phyloP scores from a whole-genome alignment of 2,113 vertebrate genomes.

The Turnix velox region DNA sequence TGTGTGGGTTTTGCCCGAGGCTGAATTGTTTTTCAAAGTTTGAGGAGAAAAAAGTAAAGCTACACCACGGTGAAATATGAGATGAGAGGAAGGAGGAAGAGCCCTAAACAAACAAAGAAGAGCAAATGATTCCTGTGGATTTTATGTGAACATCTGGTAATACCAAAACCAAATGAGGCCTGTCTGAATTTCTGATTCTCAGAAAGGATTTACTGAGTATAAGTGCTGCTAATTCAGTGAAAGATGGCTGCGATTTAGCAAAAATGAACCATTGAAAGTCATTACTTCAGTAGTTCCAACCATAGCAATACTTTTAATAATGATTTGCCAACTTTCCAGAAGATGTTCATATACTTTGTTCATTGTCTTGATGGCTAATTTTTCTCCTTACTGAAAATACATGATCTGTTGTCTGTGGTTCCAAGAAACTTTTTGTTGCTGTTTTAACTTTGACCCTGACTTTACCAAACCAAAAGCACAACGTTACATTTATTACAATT shows the following conservation, averaged over 20 bases:
- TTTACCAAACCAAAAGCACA: not conserved
- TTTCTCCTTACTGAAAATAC: not conserved
- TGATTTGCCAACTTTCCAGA: not conserved
- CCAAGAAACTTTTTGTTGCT: not conserved
- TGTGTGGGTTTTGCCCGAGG: not conserved
- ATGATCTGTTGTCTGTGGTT: not conserved
- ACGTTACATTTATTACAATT: not conserved
- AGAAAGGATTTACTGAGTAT: not conserved
- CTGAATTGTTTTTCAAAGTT: not conserved
- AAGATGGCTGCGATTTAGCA: not conserved
- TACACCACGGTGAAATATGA: not conserved
- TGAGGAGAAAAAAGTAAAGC: not conserved
- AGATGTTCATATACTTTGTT: not conserved
- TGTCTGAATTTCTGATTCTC: not conserved
- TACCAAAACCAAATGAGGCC: not conserved
- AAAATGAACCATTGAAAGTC: not conserved
- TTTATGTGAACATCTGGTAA: constrained; percentile 24
- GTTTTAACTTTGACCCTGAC: not conserved
- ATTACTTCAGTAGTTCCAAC: not conserved
- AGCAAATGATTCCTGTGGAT: not conserved
- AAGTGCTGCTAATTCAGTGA: not conserved
- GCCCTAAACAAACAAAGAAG: not conserved
- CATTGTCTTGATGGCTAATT: not conserved
- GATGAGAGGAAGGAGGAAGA: not conserved
- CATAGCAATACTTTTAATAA: not conserved